Conservation (phyloP, 2,888 invertebrate species). For the Pristionchus mayeri region DNA sequence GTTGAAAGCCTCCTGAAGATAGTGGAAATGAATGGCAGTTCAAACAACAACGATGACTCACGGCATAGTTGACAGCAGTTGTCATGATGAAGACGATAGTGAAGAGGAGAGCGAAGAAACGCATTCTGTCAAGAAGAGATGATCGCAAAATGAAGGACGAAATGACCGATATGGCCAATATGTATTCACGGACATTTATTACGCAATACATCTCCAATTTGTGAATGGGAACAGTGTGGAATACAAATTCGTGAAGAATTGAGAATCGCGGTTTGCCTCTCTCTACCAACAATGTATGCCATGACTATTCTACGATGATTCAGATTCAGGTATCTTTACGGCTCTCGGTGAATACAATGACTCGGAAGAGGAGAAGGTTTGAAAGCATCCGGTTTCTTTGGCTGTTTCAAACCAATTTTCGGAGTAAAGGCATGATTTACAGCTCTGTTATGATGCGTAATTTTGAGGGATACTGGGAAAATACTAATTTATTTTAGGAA, state of each 20-base stretch:
- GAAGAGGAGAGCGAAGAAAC: conserved; percentile 36
- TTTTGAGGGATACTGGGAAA: not conserved
- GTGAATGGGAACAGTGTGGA: not conserved
- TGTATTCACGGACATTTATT: not conserved
- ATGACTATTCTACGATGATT: not conserved
- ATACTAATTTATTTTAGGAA: not conserved
- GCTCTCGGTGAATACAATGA: not conserved
- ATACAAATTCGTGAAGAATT: not conserved
- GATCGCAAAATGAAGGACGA: conserved; percentile 16
- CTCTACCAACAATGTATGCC: not conserved
- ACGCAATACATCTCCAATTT: not conserved
- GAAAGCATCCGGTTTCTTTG: not conserved
- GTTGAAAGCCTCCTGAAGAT: conserved; percentile 5
- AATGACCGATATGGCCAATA: not conserved
- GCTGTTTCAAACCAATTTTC: not conserved
- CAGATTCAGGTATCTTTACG: not conserved
- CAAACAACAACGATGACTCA: too few species aligned
- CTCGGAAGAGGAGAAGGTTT: not conserved
- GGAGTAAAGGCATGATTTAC: too few species aligned
- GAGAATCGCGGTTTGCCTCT: not conserved
- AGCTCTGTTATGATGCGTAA: conserved; percentile 7
- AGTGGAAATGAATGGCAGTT: too few species aligned
- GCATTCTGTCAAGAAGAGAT: conserved; percentile 23
- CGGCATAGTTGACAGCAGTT: conserved; percentile 28
- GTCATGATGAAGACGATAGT: conserved; percentile 37